These are phyloP conservation scores for Hydrotaea diabolus DNA, from an alignment of 2,888 invertebrate genomes.

Conservation along the genomic window DNA sequence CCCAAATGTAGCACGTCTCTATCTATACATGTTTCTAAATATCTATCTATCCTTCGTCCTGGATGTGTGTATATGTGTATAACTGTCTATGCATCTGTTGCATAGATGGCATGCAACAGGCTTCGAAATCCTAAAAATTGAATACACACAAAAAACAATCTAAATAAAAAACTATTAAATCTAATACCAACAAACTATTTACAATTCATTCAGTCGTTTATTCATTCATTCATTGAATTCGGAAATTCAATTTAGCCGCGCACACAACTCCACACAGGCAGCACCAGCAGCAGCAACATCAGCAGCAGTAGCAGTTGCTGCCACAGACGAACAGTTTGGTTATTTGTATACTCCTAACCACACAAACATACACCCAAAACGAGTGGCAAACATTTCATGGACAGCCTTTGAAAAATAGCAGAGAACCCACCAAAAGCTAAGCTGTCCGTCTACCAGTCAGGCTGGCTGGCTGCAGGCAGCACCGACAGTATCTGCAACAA, in stretches of 20 bases:
- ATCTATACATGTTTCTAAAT: neutral
- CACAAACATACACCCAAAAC: neutral
- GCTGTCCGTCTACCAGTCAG: neutral
- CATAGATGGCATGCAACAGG: conserved; percentile 3
- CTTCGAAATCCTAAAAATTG: conserved; percentile 12
- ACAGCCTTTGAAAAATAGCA: neutral
- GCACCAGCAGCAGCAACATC: conserved; percentile 24
- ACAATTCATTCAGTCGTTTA: conserved; percentile 72
- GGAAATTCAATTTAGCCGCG: conserved; percentile 77
- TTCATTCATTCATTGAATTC: conserved; percentile 78
- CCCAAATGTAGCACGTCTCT: neutral
- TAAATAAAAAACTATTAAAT: conserved; percentile 69
- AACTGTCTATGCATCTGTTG: neutral
- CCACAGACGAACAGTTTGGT: conserved; percentile 19
- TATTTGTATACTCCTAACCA: conserved; percentile 12
- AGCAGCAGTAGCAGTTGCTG: conserved; percentile 35
- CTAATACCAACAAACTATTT: conserved; percentile 71
- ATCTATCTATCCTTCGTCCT: neutral
- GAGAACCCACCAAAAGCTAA: neutral
- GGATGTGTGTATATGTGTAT: neutral
- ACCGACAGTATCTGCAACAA: neutral
- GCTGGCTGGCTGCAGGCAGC: neutral
- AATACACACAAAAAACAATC: conserved; percentile 32
- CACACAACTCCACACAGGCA: conserved; percentile 21
- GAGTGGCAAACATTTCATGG: conserved; percentile 23